These are phyloP conservation scores for Diabrotica virgifera DNA, from an alignment of 1,140 invertebrate genomes.

Conservation along the genomic window DNA sequence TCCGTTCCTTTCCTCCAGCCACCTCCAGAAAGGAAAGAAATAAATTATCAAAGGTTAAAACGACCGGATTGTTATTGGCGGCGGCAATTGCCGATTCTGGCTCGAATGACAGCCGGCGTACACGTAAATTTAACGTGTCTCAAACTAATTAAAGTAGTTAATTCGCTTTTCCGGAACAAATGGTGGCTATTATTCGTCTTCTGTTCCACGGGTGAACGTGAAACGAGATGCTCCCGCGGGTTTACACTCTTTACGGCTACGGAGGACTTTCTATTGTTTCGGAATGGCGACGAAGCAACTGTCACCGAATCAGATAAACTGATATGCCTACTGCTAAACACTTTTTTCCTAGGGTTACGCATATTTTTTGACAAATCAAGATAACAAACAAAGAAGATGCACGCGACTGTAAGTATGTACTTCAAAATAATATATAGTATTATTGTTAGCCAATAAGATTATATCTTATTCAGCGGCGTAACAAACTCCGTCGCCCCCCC, in stretches of 20 bases:
- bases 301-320: constrained; percentile 12
- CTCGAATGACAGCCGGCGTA: constrained; percentile 39
- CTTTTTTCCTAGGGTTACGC: too few relatives aligned
- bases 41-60: constrained; percentile 21
- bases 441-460: too few relatives aligned
- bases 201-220: constrained; percentile 5
- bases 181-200: constrained; percentile 42
- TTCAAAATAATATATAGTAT: too few relatives aligned
- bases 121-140: constrained; percentile 47
- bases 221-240: constrained; percentile 13
- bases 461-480: too few relatives aligned
- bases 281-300: constrained; percentile 7
- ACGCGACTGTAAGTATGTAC: too few relatives aligned
- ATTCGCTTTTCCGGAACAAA: constrained; percentile 46
- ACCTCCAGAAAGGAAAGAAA: constrained; percentile 14
- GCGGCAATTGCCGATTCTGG: constrained; percentile 39
- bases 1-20: neutral
- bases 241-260: constrained; percentile 13
- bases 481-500: too few relatives aligned
- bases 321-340: neutral
- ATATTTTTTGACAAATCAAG: too few relatives aligned
- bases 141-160: constrained; percentile 50
- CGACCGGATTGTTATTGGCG: constrained; percentile 18
- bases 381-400: too few relatives aligned
- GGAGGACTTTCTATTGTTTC: constrained; percentile 9